Evolutionary conservation across 2,113 vertebrate species (phyloP).

Genomic region (Pongo abelii): DNA sequence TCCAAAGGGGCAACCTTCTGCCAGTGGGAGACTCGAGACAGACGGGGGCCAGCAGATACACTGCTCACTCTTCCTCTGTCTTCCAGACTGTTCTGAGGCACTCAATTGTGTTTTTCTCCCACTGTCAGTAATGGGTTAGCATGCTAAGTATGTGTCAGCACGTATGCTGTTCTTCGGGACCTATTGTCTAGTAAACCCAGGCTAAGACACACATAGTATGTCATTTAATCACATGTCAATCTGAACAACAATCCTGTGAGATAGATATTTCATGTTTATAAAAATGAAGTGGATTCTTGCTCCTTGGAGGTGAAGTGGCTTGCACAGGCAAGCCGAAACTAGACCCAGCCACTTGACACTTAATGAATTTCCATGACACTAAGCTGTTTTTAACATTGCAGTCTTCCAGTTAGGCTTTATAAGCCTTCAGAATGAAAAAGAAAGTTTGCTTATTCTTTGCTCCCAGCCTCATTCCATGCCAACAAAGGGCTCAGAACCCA

Average conservation of each 20-base stretch:
- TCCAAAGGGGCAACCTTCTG: background rate
- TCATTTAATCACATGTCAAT: background rate
- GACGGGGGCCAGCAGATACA: too few species aligned
- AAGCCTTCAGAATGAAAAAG: background rate
- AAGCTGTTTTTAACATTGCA: background rate
- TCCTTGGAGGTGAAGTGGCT: background rate
- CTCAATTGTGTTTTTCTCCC: background rate
- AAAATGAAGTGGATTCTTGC: background rate
- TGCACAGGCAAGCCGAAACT: background rate
- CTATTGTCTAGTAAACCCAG: background rate
- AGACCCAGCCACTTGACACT: background rate
- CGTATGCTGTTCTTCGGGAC: background rate
- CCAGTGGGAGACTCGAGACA: background rate
- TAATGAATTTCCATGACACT: background rate
- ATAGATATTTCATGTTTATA: background rate
- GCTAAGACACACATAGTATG: background rate
- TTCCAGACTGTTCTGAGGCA: background rate
- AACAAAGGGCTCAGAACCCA: background rate
- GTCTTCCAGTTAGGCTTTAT: background rate
- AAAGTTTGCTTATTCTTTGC: background rate
- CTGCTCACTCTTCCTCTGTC: background rate
- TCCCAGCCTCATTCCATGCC: background rate
- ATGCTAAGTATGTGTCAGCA: background rate
- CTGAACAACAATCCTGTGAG: background rate
- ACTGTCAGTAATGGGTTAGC: background rate